Percentiles rank a stretch among this genome's conserved stretches.
phyloP scores from a whole-genome alignment of 2,888 invertebrate species.

The Leucophora obtusa region DNA sequence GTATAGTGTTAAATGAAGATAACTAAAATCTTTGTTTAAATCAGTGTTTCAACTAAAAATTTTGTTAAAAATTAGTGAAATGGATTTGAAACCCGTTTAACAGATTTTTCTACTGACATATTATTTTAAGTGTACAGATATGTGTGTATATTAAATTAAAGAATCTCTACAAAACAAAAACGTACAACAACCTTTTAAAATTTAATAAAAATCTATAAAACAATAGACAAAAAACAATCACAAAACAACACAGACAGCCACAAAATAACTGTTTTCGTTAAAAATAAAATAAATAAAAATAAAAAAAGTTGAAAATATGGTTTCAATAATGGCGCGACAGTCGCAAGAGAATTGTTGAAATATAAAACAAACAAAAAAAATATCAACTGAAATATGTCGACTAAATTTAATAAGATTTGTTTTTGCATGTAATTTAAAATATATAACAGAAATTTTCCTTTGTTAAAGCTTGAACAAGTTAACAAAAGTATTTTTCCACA shows the following conservation, averaged over 20 bases:
- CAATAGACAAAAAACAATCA: background rate
- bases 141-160: background rate
- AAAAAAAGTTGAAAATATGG: background rate
- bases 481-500: no score
- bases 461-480: no score
- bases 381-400: background rate
- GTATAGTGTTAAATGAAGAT: no score
- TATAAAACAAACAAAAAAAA: background rate
- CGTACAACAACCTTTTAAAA: background rate
- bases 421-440: no score
- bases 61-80: no score
- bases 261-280: background rate
- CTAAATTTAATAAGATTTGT: background rate
- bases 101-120: no score
- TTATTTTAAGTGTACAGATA: no score
- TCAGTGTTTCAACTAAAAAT: no score
- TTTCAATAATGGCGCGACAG: constrained; percentile 26
- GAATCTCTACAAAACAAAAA: background rate
- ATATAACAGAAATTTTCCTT: no score
- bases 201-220: constrained; percentile 10
- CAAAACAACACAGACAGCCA: background rate
- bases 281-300: no score
- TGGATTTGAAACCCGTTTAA: no score
- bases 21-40: no score
- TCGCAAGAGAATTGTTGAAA: background rate